Percentiles rank a stretch among this genome's conserved stretches.
phyloP scores from a whole-genome alignment of 2,888 invertebrate genomes.

The Napeogenes inachia region DNA sequence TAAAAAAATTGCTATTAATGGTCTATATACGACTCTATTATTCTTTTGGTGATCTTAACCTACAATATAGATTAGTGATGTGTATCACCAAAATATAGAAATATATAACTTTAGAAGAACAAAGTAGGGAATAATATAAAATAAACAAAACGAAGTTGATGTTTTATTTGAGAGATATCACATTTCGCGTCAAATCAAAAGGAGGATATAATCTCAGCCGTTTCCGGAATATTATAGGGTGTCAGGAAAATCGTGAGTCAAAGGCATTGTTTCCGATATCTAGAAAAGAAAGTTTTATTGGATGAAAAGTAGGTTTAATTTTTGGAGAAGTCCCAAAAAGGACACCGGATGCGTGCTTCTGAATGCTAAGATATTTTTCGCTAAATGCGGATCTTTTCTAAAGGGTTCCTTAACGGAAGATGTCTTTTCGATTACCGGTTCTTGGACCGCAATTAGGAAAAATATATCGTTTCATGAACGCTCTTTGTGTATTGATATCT shows the following conservation, averaged over 20 bases:
- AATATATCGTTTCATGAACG: conserved; percentile 34
- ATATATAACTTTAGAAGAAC: too few species aligned
- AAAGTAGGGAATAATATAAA: background rate
- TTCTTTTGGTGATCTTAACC: too few species aligned
- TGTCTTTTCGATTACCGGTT: conserved; percentile 68
- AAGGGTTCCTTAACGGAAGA: conserved; percentile 68
- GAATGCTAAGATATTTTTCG: conserved; percentile 75
- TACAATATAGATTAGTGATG: too few species aligned
- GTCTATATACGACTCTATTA: too few species aligned
- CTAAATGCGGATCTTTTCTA: conserved; percentile 69
- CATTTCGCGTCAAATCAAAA: conserved; percentile 69
- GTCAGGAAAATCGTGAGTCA: conserved; percentile 67
- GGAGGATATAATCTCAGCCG: conserved; percentile 62
- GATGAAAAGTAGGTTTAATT: conserved; percentile 75
- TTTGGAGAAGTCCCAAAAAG: conserved; percentile 63
- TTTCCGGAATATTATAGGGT: conserved; percentile 48
- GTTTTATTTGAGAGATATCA: conserved; percentile 62
- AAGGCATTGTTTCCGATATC: conserved; percentile 75
- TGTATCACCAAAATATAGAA: too few species aligned
- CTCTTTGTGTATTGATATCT: conserved; percentile 40
- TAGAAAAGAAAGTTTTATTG: conserved; percentile 69
- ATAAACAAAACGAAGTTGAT: conserved; percentile 14
- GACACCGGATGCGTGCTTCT: conserved; percentile 63
- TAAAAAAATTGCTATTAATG: too few species aligned
- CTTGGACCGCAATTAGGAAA: conserved; percentile 62